These are phyloP conservation scores for Anaspis maculata DNA, from an alignment of 2,888 invertebrate species.

Conservation along the genomic window DNA sequence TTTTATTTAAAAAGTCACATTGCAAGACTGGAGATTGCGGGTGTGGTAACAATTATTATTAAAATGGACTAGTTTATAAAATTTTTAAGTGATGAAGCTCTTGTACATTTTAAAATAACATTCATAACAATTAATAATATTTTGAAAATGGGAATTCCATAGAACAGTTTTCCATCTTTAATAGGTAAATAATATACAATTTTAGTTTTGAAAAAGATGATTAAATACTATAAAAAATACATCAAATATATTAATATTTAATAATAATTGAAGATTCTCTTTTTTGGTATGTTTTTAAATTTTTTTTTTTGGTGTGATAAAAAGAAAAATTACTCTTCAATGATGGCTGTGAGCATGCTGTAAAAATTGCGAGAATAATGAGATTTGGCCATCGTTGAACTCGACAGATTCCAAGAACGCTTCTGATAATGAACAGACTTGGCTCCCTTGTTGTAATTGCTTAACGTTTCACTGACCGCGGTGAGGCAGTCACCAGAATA, in stretches of 20 bases:
- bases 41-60: too few species aligned
- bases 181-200: too few species aligned
- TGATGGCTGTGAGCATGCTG: conserved; percentile 7
- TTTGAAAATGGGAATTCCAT: too few species aligned
- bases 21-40: too few species aligned
- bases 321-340: conserved; percentile 10
- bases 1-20: too few species aligned
- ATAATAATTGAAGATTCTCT: conserved; percentile 1
- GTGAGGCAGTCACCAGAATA: conserved; percentile 55
- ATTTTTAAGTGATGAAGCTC: too few species aligned
- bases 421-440: conserved; percentile 62
- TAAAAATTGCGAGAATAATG: conserved; percentile 6
- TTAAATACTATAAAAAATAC: not conserved
- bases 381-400: conserved; percentile 49
- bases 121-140: too few species aligned
- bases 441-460: conserved; percentile 64
- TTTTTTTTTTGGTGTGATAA: too few species aligned
- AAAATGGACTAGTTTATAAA: too few species aligned
- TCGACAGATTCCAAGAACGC: conserved; percentile 69
- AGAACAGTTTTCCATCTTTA: too few species aligned
- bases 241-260: not conserved
- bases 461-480: conserved; percentile 55
- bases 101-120: too few species aligned
- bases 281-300: not conserved
- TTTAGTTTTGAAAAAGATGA: too few species aligned